Percentiles rank a stretch among this genome's conserved stretches.
These are phyloP conservation scores for Sesia bembeciformis DNA, from an alignment of 2,888 invertebrate species.

Conservation along the genomic window DNA sequence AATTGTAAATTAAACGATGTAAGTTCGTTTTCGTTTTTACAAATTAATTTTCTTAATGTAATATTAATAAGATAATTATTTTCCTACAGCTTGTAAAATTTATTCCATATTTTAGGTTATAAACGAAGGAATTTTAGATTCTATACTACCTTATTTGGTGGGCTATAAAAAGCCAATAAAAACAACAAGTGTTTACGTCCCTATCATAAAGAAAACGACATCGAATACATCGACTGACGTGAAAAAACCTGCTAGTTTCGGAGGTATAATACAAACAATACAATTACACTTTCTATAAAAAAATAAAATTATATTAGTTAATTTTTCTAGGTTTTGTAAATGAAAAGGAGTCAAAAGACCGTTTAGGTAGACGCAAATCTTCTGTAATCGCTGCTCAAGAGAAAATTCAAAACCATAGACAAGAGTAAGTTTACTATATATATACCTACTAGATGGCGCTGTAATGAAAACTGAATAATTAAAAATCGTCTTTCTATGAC, in stretches of 20 bases:
- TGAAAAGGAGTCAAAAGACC: slow-evolving; percentile 62
- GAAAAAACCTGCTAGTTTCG: slow-evolving; percentile 69
- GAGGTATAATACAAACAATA: slow-evolving; percentile 34
- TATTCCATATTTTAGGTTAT: slow-evolving; percentile 76
- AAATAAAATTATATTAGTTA: not conserved
- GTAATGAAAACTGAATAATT: not conserved
- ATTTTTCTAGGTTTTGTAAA: slow-evolving; percentile 43
- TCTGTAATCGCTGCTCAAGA: slow-evolving; percentile 54
- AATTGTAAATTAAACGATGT: slow-evolving; percentile 70
- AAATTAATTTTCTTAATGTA: too few species aligned
- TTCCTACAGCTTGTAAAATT: not conserved
- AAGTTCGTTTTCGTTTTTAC: slow-evolving; percentile 14
- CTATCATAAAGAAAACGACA: slow-evolving; percentile 68
- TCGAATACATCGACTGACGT: slow-evolving; percentile 41
- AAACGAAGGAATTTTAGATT: slow-evolving; percentile 87
- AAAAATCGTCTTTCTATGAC: not conserved
- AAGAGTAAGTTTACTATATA: slow-evolving; percentile 51
- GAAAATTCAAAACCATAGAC: slow-evolving; percentile 42
- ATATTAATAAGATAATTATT: not conserved
- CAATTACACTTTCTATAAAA: not conserved
- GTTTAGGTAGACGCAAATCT: slow-evolving; percentile 63
- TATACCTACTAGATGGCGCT: slow-evolving; percentile 6
- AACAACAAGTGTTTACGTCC: slow-evolving; percentile 66
- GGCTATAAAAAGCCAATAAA: slow-evolving; percentile 70
- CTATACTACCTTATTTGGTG: slow-evolving; percentile 84